A percentile compares a stretch with the other conserved stretches of the same genome.
These are phyloP conservation scores for Arizona elegans DNA, from an alignment of 2,113 vertebrate species.

Conservation along the genomic window DNA sequence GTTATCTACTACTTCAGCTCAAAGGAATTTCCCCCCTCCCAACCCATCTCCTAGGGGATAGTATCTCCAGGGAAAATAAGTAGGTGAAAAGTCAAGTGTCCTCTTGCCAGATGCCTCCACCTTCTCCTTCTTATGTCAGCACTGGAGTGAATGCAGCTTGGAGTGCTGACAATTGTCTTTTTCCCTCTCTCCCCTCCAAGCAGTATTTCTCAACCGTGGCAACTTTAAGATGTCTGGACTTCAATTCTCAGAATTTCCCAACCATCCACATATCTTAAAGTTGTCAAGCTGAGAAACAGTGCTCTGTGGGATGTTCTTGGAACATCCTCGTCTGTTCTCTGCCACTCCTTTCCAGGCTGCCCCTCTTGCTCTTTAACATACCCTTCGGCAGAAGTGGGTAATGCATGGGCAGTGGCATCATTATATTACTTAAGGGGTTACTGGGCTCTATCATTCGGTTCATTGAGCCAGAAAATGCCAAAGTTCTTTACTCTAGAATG, in stretches of 20 bases:
- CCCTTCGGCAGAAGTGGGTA: neutral
- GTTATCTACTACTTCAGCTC: no score
- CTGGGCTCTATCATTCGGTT: neutral
- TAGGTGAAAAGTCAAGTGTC: no score
- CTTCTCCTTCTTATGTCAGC: no score
- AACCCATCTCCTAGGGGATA: no score
- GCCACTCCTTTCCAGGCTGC: neutral
- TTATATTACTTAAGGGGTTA: neutral
- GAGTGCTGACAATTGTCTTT: neutral
- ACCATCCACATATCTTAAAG: neutral
- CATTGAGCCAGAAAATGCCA: neutral
- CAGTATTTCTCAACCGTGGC: neutral
- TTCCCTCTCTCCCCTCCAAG: neutral
- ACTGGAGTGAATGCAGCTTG: no score
- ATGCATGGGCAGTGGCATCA: neutral
- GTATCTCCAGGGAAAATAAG: no score
- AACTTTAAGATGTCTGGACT: neutral
- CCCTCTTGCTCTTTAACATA: neutral
- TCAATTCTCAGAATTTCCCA: neutral
- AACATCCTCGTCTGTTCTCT: neutral
- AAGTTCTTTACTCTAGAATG: neutral
- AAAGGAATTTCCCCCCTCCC: no score
- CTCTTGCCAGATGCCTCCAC: no score
- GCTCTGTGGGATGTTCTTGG: neutral
- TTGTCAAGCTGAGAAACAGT: neutral